Evolutionary conservation across 2,113 vertebrate species (phyloP), one percentile per base, ranked within the genome.

Genomic region (Harpagus bidentatus): DNA sequence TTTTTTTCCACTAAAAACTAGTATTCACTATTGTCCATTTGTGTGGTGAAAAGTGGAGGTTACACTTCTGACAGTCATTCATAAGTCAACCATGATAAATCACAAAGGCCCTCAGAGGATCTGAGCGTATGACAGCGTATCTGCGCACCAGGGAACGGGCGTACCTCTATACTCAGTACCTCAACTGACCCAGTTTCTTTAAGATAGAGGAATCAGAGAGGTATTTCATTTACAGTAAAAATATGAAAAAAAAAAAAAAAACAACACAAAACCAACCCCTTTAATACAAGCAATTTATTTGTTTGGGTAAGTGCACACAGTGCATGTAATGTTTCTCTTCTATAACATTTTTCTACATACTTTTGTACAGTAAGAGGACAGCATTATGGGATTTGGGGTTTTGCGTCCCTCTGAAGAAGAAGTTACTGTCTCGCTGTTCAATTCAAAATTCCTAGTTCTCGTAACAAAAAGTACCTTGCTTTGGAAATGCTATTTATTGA

Each of bases 321-420:
- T 3, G 0, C 45, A 25, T 14, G 11, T 61, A 50, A 45, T 0
- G 0, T n/a, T 88, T 56, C 29, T 40, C 17, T 74, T 77, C 26
- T 62, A 1, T 42, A 43, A 34, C 14, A 7, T 42, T 76, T 70
- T 87, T 47, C 55, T 70, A 13, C 47, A 10, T 48, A 18, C 19
- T 55, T 77, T 13, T 20, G 7, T 53, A 26, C 3, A 5, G 32
- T 50, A 40, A 56, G 31, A 56, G 38, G 58, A 61, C 36, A 45
- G 28, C 21, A 36, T 59, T 70, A 34, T 23, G 18, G n/a, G 10
- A 66, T 66, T 45, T 74, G 31, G 29, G 21, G 25, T 11, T 82
- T 82, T 77, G 26, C 18, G 10, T 62, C 11, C 38, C 10, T n/a
- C 50, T 66, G 26, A 70, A 80, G 67, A 88, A 79, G 67, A 73